Percentiles rank a stretch among this genome's conserved stretches.
Evolutionary conservation across 2,797 vertebrate species (phyloP).

Genomic region (Eutrigla gurnardus): DNA sequence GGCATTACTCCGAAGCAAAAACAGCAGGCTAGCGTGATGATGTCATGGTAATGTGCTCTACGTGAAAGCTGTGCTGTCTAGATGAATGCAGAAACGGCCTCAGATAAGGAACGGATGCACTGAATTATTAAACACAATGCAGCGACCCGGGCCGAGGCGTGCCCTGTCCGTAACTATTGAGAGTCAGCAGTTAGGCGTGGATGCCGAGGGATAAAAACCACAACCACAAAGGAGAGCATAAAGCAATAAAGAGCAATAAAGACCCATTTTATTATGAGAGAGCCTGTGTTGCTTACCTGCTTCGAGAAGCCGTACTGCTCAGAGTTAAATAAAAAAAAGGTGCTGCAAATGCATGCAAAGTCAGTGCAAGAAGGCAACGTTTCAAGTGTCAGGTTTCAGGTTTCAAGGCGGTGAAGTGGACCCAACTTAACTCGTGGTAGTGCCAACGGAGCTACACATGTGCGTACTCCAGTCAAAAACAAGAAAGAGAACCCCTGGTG

Average conservation of each 20-base stretch:
- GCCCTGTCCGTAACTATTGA: constrained; percentile 23
- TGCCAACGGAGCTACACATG: background rate
- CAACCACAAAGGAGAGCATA: background rate
- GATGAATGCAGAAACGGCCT: constrained; percentile 16
- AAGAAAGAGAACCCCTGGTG: no score
- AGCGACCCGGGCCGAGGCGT: constrained; percentile 23
- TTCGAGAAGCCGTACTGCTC: background rate
- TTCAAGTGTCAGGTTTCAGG: constrained; percentile 25
- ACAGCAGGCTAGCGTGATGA: constrained; percentile 13
- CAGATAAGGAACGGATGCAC: constrained; percentile 23
- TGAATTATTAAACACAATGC: constrained; percentile 58
- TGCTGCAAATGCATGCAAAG: constrained; percentile 30
- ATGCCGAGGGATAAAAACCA: background rate
- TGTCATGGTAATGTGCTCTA: background rate
- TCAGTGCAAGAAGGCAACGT: constrained; percentile 19
- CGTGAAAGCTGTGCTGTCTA: background rate
- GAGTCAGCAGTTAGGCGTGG: constrained; percentile 20
- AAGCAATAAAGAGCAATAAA: background rate
- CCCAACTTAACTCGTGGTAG: background rate
- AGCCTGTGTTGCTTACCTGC: background rate
- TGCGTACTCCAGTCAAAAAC: background rate
- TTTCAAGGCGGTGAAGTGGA: constrained; percentile 34
- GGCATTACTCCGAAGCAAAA: constrained; percentile 37
- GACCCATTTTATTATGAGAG: background rate
- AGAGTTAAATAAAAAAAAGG: background rate